Percentiles rank a stretch among this genome's conserved stretches.
phyloP scores from a whole-genome alignment of 2,113 vertebrate genomes.

The Alouatta palliata region DNA sequence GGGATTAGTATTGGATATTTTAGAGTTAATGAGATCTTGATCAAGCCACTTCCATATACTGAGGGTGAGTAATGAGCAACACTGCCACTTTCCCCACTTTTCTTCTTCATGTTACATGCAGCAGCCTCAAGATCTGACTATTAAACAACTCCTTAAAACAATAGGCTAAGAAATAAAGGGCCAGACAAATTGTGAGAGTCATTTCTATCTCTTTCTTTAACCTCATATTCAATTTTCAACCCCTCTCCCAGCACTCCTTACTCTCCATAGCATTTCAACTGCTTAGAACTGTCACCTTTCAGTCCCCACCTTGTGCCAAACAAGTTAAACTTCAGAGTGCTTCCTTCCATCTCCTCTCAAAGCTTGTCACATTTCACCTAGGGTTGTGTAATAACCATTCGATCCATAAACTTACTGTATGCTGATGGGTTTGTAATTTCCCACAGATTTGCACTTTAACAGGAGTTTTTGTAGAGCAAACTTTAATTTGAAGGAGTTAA shows the following conservation, averaged over 20 bases:
- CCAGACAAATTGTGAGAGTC: not conserved
- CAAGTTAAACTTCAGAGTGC: not conserved
- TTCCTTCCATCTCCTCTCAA: not conserved
- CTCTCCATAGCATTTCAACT: not conserved
- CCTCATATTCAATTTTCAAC: not conserved
- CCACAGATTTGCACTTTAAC: not conserved
- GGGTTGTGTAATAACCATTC: not conserved
- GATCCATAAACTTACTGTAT: not conserved
- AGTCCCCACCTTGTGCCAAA: not conserved
- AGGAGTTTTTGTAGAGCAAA: not conserved
- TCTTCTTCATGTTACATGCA: not conserved
- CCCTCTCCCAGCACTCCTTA: not conserved
- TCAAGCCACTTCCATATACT: not conserved
- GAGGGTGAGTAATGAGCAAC: not conserved
- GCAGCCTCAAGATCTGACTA: not conserved
- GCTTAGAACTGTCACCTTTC: not conserved
- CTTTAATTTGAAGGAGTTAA: slow-evolving; percentile 9
- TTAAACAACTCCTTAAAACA: not conserved
- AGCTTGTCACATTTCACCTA: not conserved
- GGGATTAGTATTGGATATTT: not conserved
- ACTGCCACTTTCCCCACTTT: not conserved
- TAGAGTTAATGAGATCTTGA: not conserved
- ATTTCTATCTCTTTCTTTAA: not conserved
- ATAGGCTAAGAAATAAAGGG: not conserved
- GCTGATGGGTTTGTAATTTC: not conserved